Conservation (phyloP, 2,113 vertebrate genomes). For the Barbus barbus region DNA sequence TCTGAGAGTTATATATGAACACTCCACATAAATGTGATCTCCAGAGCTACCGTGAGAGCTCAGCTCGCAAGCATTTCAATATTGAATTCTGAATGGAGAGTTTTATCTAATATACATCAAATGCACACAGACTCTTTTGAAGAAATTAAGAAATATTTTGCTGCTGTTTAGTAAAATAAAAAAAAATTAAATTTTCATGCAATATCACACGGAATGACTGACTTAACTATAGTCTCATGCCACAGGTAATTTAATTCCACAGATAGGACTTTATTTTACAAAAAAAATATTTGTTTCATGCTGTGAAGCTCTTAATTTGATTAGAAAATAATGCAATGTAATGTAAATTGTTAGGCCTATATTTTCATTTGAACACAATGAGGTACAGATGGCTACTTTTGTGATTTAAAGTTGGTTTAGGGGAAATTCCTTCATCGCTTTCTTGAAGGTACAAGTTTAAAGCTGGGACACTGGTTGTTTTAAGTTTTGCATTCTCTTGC, state of each 20-base stretch:
- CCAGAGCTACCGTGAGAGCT: neutral
- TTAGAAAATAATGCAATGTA: neutral
- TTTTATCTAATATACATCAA: neutral
- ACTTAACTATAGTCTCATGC: neutral
- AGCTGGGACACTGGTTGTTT: neutral
- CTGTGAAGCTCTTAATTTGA: neutral
- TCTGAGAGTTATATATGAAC: neutral
- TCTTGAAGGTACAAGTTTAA: neutral
- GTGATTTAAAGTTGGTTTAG: neutral
- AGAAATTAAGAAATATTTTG: neutral
- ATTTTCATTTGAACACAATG: neutral
- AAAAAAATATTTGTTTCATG: neutral
- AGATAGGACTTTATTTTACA: neutral
- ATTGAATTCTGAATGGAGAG: neutral
- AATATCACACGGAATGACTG: neutral
- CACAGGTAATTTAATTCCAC: neutral
- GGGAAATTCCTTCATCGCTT: neutral
- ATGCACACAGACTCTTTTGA: neutral
- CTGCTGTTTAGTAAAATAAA: neutral
- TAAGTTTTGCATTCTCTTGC: neutral
- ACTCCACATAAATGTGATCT: neutral
- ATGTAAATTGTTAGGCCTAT: neutral
- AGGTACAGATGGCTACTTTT: neutral
- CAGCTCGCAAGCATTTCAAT: neutral
- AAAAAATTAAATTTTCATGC: neutral